Percentiles rank a stretch among this genome's conserved stretches.
phyloP scores from a whole-genome alignment of 92 coral and sea anemone genomes.

The Micromussa lordhowensis region DNA sequence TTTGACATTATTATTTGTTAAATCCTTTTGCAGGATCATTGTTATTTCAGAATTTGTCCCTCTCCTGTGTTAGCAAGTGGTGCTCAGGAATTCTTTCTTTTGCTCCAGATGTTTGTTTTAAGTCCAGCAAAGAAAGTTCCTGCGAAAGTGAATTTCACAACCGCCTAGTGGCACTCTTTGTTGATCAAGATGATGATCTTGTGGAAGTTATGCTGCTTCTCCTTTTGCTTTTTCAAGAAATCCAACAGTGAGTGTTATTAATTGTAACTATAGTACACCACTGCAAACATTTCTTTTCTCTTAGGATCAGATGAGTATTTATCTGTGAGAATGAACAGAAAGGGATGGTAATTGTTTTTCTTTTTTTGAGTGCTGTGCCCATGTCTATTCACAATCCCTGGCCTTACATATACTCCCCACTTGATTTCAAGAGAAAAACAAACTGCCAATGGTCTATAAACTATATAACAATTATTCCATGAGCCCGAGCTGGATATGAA shows the following conservation, averaged over 20 bases:
- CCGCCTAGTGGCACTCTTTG: conserved; percentile 68
- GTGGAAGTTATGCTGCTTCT: conserved; percentile 68
- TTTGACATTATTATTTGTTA: neutral
- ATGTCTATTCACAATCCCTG: too few species aligned
- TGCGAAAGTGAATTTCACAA: neutral
- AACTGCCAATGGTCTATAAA: too few species aligned
- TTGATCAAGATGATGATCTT: conserved; percentile 96
- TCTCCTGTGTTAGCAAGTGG: conserved; percentile 23
- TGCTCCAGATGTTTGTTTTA: neutral
- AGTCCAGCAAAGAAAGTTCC: neutral
- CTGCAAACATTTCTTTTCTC: too few species aligned
- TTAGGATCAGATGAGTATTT: too few species aligned
- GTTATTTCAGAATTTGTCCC: conserved; percentile 13
- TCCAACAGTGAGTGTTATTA: neutral
- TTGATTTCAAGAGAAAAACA: too few species aligned
- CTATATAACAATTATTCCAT: too few species aligned
- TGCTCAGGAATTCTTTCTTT: conserved; percentile 2
- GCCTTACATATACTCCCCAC: too few species aligned
- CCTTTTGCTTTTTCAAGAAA: conserved; percentile 58
- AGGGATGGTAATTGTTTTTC: too few species aligned
- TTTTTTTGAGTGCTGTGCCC: too few species aligned
- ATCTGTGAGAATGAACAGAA: too few species aligned
- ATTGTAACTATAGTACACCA: too few species aligned
- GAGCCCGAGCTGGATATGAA: too few species aligned
- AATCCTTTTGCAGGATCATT: conserved; percentile 21